Percentiles rank a stretch among this genome's conserved stretches.
Evolutionary conservation across 2,113 vertebrate species (phyloP).

Genomic region (Cathartes aura): DNA sequence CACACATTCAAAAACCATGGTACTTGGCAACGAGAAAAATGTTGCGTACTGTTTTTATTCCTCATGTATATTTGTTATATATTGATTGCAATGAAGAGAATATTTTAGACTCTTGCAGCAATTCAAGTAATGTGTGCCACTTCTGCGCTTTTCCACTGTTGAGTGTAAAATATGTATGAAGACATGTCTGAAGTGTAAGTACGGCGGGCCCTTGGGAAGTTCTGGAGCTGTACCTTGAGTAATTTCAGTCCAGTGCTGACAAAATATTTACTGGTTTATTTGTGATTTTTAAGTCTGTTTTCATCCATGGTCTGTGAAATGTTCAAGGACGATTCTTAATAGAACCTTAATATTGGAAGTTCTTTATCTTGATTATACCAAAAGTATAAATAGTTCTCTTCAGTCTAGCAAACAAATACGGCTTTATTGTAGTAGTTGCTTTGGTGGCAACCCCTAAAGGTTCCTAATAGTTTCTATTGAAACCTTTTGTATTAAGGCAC

Average conservation of each 20-base stretch:
- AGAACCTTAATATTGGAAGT: background rate
- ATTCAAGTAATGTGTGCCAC: background rate
- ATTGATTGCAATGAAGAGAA: background rate
- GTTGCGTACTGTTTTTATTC: background rate
- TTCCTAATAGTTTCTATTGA: background rate
- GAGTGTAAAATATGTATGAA: slow-evolving; percentile 55
- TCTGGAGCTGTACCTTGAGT: background rate
- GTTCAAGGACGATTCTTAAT: background rate
- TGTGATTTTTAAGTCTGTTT: background rate
- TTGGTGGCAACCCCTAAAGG: background rate
- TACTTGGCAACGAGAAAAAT: background rate
- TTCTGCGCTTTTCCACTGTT: background rate
- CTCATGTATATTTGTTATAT: background rate
- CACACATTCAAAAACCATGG: accelerated
- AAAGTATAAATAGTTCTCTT: background rate
- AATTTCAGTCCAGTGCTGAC: background rate
- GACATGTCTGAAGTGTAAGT: slow-evolving; percentile 26
- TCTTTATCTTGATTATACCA: background rate
- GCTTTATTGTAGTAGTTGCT: background rate
- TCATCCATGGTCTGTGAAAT: background rate
- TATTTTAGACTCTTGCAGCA: background rate
- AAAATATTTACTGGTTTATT: slow-evolving; percentile 17
- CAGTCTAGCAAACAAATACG: background rate
- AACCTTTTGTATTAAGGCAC: background rate
- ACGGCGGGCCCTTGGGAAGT: background rate